Conservation (phyloP, 2,888 invertebrate genomes). For the Stenotaenia linearis region DNA sequence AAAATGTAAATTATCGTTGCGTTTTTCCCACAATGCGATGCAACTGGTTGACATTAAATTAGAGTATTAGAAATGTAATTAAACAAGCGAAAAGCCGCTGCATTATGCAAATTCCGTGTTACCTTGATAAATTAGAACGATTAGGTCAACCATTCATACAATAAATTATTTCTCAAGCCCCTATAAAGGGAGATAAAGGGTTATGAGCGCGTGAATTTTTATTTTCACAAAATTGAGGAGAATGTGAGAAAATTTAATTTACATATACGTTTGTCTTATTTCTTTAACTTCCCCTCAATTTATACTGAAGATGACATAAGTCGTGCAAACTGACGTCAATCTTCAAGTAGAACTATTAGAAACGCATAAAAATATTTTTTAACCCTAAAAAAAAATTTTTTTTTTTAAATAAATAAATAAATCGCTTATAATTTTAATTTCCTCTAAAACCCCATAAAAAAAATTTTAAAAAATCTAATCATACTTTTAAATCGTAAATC, state of each 20-base stretch:
- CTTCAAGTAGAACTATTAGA: background rate
- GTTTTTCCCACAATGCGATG: background rate
- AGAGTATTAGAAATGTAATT: background rate
- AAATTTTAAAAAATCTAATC: background rate
- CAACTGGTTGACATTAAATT: background rate
- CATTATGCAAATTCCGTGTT: background rate
- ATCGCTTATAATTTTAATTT: background rate
- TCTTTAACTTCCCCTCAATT: background rate
- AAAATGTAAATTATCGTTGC: background rate
- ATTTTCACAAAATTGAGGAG: background rate
- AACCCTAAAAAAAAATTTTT: too few relatives aligned
- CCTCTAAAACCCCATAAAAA: background rate
- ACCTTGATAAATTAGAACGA: slow-evolving; percentile 1
- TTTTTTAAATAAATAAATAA: background rate
- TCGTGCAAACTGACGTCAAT: slow-evolving; percentile 1
- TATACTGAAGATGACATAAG: background rate
- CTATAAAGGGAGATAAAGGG: background rate
- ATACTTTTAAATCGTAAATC: background rate
- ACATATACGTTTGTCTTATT: background rate
- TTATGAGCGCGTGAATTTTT: background rate
- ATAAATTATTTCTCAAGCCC: background rate
- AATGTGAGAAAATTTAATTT: background rate
- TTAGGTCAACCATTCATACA: background rate
- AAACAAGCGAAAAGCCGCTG: background rate
- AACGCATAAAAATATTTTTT: background rate